These are phyloP conservation scores for Charadrius vociferus DNA, from an alignment of 2,113 vertebrate genomes.

Conservation along the genomic window DNA sequence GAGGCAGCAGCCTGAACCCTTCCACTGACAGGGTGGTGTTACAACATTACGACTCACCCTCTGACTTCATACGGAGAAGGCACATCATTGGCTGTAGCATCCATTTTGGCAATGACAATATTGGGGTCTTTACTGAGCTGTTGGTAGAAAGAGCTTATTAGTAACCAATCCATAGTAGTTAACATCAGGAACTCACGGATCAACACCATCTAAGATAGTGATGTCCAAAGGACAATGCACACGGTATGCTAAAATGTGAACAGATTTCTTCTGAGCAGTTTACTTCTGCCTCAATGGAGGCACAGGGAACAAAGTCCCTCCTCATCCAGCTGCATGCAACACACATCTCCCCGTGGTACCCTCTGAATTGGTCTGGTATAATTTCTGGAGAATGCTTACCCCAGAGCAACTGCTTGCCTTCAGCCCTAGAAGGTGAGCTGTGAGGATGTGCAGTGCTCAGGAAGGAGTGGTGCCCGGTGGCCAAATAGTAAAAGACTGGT, in stretches of 20 bases:
- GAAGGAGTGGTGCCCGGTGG: background rate
- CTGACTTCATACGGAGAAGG: slow-evolving; percentile 94
- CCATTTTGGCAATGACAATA: slow-evolving; percentile 97
- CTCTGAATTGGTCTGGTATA: background rate
- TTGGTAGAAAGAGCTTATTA: slow-evolving; percentile 11
- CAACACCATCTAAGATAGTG: accelerated
- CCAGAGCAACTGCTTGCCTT: background rate
- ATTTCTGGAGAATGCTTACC: background rate
- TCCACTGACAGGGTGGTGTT: accelerated
- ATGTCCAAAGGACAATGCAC: background rate
- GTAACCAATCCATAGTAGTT: background rate
- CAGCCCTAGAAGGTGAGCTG: background rate
- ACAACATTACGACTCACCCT: slow-evolving; percentile 80
- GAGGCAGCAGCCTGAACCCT: background rate
- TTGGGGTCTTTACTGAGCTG: slow-evolving; percentile 90
- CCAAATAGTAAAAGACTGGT: background rate
- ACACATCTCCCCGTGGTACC: background rate
- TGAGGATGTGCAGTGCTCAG: background rate
- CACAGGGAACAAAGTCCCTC: background rate
- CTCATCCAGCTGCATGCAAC: background rate
- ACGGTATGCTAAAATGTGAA: background rate
- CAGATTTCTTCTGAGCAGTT: background rate
- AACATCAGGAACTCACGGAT: background rate
- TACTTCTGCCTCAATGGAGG: background rate
- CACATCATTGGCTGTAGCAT: slow-evolving; percentile 97